These are phyloP conservation scores for Perizoma flavofasciatum DNA, from an alignment of 2,888 invertebrate genomes.

Conservation along the genomic window DNA sequence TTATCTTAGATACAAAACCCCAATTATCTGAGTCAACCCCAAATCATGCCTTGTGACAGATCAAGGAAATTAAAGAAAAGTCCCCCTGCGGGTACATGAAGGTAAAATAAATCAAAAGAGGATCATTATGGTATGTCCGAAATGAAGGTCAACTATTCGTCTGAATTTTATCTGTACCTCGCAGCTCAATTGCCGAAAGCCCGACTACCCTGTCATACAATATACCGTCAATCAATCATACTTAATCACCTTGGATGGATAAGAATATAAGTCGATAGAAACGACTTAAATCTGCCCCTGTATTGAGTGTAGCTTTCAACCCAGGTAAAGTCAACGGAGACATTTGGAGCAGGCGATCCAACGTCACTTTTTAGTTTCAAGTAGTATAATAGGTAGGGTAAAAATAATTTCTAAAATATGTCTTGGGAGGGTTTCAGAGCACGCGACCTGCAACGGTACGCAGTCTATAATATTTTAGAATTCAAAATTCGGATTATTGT, in stretches of 20 bases:
- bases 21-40: too few species aligned
- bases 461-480: neutral
- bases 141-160: conserved; percentile 1
- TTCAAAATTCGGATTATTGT: too few species aligned
- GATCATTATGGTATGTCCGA: too few species aligned
- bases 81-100: too few species aligned
- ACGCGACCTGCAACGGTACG: neutral
- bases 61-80: too few species aligned
- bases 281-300: neutral
- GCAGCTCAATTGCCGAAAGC: conserved; percentile 1
- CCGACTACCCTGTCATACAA: conserved; percentile 9
- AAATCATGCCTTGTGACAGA: conserved; percentile 12
- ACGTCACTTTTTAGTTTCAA: neutral
- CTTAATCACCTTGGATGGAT: conserved; percentile 17
- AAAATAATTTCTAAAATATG: neutral
- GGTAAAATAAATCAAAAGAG: too few species aligned
- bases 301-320: conserved; percentile 4
- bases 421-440: neutral
- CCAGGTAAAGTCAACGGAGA: neutral
- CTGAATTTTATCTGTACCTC: neutral
- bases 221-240: conserved; percentile 25
- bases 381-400: too few species aligned
- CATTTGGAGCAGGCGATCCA: neutral
- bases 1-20: too few species aligned
- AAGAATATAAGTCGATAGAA: neutral